Percentiles rank a stretch among this genome's conserved stretches.
Evolutionary conservation across 2,797 vertebrate genomes (phyloP).

Genomic region (Darevskia mixta): DNA sequence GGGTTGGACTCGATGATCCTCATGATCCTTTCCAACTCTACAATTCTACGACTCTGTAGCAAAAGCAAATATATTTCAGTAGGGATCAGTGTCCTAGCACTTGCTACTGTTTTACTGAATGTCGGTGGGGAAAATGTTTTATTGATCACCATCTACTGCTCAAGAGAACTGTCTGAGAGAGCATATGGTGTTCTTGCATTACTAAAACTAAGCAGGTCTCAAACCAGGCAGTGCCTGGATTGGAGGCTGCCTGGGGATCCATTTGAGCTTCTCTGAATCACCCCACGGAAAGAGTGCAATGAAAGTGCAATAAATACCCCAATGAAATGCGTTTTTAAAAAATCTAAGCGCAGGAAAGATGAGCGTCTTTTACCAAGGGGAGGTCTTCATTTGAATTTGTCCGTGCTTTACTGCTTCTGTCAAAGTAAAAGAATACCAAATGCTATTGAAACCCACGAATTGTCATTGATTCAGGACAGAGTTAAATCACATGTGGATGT

Average conservation of each 20-base stretch:
- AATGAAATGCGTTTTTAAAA: not conserved
- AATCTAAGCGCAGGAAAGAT: rapidly evolving
- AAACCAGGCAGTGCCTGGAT: not conserved
- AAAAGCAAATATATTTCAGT: not conserved
- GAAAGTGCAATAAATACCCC: not conserved
- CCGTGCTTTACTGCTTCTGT: not conserved
- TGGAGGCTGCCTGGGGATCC: not conserved
- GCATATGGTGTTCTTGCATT: not conserved
- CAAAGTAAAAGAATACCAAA: not conserved
- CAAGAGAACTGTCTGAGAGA: not conserved
- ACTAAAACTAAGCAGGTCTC: not conserved
- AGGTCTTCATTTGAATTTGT: not conserved
- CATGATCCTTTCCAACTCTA: no score
- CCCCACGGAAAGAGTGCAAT: not conserved
- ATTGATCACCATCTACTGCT: not conserved
- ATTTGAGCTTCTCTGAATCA: not conserved
- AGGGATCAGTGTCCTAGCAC: not conserved
- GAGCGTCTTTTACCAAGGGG: slow-evolving; percentile 1
- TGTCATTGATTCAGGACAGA: slow-evolving; percentile 43
- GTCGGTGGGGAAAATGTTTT: not conserved
- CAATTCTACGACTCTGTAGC: not conserved
- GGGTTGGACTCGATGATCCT: no score
- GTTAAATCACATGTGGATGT: slow-evolving; percentile 40
- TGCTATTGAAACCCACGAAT: slow-evolving; percentile 20
- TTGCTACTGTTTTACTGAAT: not conserved